These are phyloP conservation scores for Teleogryllus occipitalis DNA, from an alignment of 1,140 invertebrate genomes.

Conservation along the genomic window DNA sequence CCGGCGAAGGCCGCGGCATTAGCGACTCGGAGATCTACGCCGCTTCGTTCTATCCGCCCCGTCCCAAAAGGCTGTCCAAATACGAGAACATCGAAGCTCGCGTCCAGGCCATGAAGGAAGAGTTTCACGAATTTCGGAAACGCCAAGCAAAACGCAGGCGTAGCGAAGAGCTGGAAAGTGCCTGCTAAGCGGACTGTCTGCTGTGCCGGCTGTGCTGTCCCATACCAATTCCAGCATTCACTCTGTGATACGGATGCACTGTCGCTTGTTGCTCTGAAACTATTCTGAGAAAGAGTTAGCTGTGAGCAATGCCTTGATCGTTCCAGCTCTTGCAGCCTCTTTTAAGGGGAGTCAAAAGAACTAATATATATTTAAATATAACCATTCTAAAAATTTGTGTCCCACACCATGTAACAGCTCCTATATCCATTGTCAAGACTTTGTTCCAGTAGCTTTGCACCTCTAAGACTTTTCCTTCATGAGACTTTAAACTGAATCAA, in stretches of 20 bases:
- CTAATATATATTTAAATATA: background rate
- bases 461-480: background rate
- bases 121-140: slow-evolving; percentile 86
- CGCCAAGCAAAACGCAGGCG: slow-evolving; percentile 64
- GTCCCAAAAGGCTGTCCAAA: slow-evolving; percentile 35
- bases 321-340: background rate
- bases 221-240: background rate
- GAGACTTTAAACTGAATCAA: background rate
- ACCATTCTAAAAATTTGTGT: slow-evolving; percentile 1
- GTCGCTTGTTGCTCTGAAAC: background rate
- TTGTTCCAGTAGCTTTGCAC: slow-evolving; percentile 3
- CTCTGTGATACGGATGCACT: background rate
- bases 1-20: slow-evolving; percentile 29
- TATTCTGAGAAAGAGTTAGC: background rate
- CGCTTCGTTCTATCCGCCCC: slow-evolving; percentile 28
- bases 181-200: slow-evolving; percentile 45
- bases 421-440: background rate
- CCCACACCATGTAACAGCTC: background rate
- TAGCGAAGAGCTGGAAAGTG: slow-evolving; percentile 63
- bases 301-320: background rate
- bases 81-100: slow-evolving; percentile 80
- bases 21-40: slow-evolving; percentile 37
- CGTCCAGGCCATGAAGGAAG: slow-evolving; percentile 89
- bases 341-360: background rate
- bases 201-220: background rate